Base-by-base conservation (phyloP, 2,888 invertebrate species). In the Spodoptera picta region DNA sequence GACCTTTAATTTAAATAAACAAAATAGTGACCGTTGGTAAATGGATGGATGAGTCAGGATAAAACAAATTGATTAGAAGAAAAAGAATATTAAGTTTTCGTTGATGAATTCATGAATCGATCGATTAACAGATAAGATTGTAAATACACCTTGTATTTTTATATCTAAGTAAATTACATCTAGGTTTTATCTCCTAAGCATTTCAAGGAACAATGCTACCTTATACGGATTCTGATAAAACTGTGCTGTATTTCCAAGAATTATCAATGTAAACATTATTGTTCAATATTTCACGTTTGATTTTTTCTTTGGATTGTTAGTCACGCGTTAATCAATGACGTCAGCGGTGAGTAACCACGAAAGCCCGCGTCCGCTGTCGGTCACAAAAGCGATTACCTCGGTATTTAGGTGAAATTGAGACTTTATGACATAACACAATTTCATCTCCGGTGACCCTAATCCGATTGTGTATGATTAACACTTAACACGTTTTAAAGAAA, bases 311-410 rank as follows among this genome's bases (percentile, higher is more conserved):
- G 80, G 83, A 84, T 82, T 84, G 83, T 92, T 91, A 92, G 87
- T 93, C 93, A 92, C 85, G 79, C 86, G 82, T 86, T 87, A 88
- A 91, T 90, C 83, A 86, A 74, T 93, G 93, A 94, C 93, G 93
- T 92, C 92, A 93, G 70, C 73, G 79, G 83, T 93, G 93, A 93
- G 90, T 93, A 93, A 93, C 84, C 86, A 76, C 78, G 63, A 79
- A 84, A 86, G 79, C 81, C 83, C 82, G 87, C 86, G 81, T 60
- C 70, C 56, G 58, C 63, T 79, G 77, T 76, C 75, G 83, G 81
- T 81, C 86, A 85, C 83, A 81, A 77, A 83, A 83, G 81, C 82
- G 87, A 87, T 87, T 83, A 86, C 82, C 78, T 74, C 65, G 84
- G 87, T 85, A 88, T 90, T 89, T 87, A 83, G 85, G 84, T 83